Evolutionary conservation across 2,113 vertebrate genomes (phyloP).

Genomic region (Cyrtonyx montezumae): DNA sequence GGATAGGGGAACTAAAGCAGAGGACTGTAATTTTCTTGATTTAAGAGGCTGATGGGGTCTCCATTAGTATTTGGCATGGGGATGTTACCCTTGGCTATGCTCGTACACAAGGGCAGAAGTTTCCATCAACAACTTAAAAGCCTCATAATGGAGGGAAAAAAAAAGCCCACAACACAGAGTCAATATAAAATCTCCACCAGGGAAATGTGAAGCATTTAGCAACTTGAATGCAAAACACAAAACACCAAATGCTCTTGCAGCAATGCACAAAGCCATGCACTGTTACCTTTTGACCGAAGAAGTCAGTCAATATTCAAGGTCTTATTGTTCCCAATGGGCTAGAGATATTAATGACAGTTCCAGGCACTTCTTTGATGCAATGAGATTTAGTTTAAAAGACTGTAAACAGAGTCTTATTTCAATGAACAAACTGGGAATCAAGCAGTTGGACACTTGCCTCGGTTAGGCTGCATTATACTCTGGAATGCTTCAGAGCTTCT

Average conservation of each 20-base stretch:
- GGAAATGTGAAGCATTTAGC: constrained; percentile 10
- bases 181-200: not conserved
- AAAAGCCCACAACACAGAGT: not conserved
- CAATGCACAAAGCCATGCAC: not conserved
- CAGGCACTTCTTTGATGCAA: not conserved
- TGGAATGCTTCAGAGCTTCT: not conserved
- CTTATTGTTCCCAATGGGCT: not conserved
- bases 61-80: constrained; percentile 20
- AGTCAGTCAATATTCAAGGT: not conserved
- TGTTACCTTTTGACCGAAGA: not conserved
- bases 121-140: constrained; percentile 46
- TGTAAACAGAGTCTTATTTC: not conserved
- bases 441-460: not conserved
- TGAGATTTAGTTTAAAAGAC: not conserved
- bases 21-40: not conserved
- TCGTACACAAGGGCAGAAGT: not conserved
- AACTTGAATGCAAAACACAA: not conserved
- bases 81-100: constrained; percentile 47
- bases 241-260: not conserved
- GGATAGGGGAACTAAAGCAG: not conserved
- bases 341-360: not conserved
- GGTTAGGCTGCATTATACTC: not conserved
- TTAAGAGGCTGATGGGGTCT: not conserved
- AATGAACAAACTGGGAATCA: not conserved
- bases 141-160: not conserved